Base-by-base conservation (phyloP, 2,888 invertebrate genomes). In the Cyaniris semiargus region DNA sequence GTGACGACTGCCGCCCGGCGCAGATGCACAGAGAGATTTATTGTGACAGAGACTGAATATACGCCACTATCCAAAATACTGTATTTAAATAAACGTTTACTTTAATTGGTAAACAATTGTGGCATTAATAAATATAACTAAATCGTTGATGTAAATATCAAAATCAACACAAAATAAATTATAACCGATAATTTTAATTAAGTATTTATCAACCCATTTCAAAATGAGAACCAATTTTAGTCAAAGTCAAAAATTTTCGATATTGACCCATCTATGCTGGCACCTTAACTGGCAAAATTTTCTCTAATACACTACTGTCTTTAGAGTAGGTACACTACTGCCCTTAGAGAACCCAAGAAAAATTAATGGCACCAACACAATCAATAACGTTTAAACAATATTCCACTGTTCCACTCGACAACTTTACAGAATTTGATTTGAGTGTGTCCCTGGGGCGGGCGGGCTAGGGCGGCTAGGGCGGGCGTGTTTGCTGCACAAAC, bases 401-500 rank as follows among this genome's bases (percentile, higher is more conserved):
- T 75, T 56, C 78, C 81, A 77, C 79, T 80, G 75, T 76, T 60
- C 76, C 58, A 77, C 75, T 79, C 78, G 79, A 77, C 79, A 79
- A 78, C 70, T 80, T 80, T 78, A 81, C 81, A 79, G 80, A 82
- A 82, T 83, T 82, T 80, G 83, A 83, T 83, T 83, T 79, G 79
- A 78, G 80, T 76, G 60, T 18, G 77, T 80, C 80, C 78, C 79
- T 60, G 66, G 76, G 78, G 79, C 75, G 80, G 78, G 79, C 75
- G 80, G 56, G 76, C 58, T 79, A 34, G 34, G 34, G 76, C 15
- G 78, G 76, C 21, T 78, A 53, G 76, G 72, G 66, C 71, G 76
- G 56, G 74, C 53, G 18, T 15, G 77, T 78, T 77, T 75, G 76
- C 80, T 78, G 77, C 44, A 76, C 81, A 83, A 82, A 82, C 83